Evolutionary conservation across 1,140 invertebrate species (phyloP).

Genomic region (Venturia canescens): DNA sequence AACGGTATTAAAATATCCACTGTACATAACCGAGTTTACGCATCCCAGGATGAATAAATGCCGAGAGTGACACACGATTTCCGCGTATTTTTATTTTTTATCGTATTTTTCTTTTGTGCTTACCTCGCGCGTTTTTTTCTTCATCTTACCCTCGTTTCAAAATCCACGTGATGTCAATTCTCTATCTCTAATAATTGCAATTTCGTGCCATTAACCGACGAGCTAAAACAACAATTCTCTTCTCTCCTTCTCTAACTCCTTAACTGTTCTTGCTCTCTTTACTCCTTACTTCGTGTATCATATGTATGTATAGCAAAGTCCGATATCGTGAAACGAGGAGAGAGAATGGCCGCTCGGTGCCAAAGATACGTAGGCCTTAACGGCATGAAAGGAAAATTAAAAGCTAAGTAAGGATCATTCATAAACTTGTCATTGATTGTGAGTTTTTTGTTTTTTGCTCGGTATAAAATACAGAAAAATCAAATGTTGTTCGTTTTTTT

Average conservation of each 20-base stretch:
- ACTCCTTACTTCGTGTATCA: constrained; percentile 17
- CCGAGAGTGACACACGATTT: constrained; percentile 35
- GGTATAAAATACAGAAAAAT: background rate
- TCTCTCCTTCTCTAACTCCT: background rate
- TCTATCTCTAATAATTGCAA: background rate
- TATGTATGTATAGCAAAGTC: constrained; percentile 18
- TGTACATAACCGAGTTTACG: constrained; percentile 14
- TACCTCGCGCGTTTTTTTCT: background rate
- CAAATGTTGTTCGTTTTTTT: background rate
- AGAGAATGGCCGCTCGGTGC: background rate
- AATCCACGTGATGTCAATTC: background rate
- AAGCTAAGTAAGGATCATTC: background rate
- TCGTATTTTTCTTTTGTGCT: background rate
- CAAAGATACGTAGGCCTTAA: constrained; percentile 13
- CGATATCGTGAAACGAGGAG: constrained; percentile 2
- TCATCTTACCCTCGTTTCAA: background rate
- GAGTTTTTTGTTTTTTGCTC: background rate
- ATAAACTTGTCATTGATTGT: background rate
- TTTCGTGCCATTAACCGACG: constrained; percentile 22
- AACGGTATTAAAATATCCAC: constrained; percentile 17
- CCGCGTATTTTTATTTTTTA: background rate
- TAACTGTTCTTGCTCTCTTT: constrained; percentile 8
- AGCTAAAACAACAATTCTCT: background rate
- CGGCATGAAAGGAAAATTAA: background rate
- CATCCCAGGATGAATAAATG: constrained; percentile 1